Evolutionary conservation across 2,797 vertebrate genomes (phyloP), one percentile per base, ranked within the genome.

Genomic region (Acanthis flammea): DNA sequence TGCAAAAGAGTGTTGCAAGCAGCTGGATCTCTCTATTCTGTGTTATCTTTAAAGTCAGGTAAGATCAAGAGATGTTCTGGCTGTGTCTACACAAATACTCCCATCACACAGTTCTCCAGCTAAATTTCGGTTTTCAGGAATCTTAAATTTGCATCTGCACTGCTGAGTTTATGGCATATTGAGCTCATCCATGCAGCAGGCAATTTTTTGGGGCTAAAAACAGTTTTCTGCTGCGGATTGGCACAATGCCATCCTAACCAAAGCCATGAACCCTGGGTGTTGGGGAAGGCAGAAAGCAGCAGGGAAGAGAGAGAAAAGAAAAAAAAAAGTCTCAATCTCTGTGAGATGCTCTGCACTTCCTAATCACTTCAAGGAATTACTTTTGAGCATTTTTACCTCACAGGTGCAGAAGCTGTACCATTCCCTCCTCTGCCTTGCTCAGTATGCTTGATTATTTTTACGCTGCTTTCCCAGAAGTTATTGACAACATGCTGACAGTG

Each of bases 371-470:
- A 45, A 51, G 30, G 14, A 74, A 80, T 51, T 72, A 35, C 39
- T 80, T 93, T 30, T 61, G 24, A 2, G 1, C 19, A 61, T 81
- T 90, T 94, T 92, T 90, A 35, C 86, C 37, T 85, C 67, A 62
- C 35, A 83, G 31, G 33, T 80, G 48, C 68, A 74, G 74, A 73
- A 92, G 62, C 17, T 28, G 44, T 48, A 33, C 7, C 16, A 13
- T 82, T 71, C 72, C 50, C 33, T 73, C 12, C 31, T 67, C 50
- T 86, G 53, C 42, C 30, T 88, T 54, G 12, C 42, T 74, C n/a
- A 19, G 30, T 80, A 44, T 28, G 41, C 80, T 83, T 90, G 54
- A 61, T 83, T 86, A 86, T 91, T 90, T 95, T 90, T 80, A 42
- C 68, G 39, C 33, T 78, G 53, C 62, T 81, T 81, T 84, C 86